Conservation (phyloP, 2,113 vertebrate species). For the Trachemys scripta region DNA sequence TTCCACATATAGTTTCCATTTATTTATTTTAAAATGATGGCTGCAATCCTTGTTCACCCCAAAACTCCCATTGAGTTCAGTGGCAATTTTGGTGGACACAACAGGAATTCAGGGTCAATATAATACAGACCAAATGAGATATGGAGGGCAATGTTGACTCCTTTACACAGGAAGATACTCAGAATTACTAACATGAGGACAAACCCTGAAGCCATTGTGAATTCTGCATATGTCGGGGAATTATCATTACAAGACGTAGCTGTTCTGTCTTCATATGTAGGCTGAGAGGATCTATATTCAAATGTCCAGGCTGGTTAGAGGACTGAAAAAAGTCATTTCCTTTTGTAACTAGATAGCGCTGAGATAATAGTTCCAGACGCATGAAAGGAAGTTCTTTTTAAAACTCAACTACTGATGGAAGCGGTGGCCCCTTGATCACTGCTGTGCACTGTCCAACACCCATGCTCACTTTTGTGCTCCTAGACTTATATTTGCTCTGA, state of each 20-base stretch:
- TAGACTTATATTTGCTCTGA: background rate
- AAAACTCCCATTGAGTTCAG: conserved; percentile 15
- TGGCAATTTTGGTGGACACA: background rate
- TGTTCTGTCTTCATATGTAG: background rate
- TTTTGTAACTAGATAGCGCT: background rate
- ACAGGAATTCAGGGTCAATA: background rate
- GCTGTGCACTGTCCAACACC: background rate
- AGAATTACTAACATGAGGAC: background rate
- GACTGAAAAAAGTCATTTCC: background rate
- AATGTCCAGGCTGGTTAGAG: background rate
- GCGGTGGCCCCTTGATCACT: background rate
- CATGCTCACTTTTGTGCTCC: background rate
- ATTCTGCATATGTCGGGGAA: background rate
- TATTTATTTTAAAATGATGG: background rate
- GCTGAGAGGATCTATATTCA: background rate
- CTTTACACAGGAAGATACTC: background rate
- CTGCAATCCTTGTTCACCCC: background rate
- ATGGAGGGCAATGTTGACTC: background rate
- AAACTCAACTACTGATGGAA: background rate
- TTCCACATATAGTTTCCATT: conserved; percentile 3
- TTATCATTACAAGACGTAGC: background rate
- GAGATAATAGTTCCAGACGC: background rate
- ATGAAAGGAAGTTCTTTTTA: background rate
- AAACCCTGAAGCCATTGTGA: background rate
- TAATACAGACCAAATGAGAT: background rate